Base-by-base conservation (phyloP, 2,797 vertebrate species). In the Poecile montanus region DNA sequence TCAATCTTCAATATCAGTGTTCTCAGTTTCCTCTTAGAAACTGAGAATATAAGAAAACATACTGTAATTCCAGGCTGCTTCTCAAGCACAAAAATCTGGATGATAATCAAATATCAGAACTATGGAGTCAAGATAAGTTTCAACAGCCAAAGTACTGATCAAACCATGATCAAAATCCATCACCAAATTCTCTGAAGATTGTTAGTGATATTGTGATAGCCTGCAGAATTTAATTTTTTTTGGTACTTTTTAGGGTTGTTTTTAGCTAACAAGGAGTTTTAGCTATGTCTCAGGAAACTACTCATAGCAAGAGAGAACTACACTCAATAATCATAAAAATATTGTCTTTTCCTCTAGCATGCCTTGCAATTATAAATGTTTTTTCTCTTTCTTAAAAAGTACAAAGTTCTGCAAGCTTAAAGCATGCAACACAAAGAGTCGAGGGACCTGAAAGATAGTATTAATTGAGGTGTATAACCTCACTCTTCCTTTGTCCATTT, bases 401-500 rank as follows among this genome's bases (percentile, higher is more conserved):
- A 61, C 53, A 51, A 76, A 34, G 30, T 71, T 94, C 58, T 85
- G 32, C 5, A 51, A 93, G 73, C 66, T 92, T 70, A 90, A 91
- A 85, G 16, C 51, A 17, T 30, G 10, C 25, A 91, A 70, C 32
- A 86, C 27, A 91, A 78, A 78, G 70, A 94, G 45, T 11, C 62
- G 86, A 88, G 80, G 34, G 63, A 95, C 42, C 42, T 88, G 56
- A 76, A 86, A 92, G 82, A 42, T 71, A 29, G 87, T 88, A 81
- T 90, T 96, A 96, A 92, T 79, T 94, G 88, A 92, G 73, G 79
- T 91, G 38, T 84, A 86, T 67, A 92, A 93, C 82, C 89, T 96
- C 1, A 1, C 44, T 93, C 66, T 86, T 91, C 66, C 32, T 74
- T 62, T 90, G 85, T 79, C 92, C 42, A 91, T 95, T 85, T 93